Evolutionary conservation across 2,113 vertebrate genomes (phyloP), one percentile per base, ranked within the genome.

Genomic region (Zapornia atra): DNA sequence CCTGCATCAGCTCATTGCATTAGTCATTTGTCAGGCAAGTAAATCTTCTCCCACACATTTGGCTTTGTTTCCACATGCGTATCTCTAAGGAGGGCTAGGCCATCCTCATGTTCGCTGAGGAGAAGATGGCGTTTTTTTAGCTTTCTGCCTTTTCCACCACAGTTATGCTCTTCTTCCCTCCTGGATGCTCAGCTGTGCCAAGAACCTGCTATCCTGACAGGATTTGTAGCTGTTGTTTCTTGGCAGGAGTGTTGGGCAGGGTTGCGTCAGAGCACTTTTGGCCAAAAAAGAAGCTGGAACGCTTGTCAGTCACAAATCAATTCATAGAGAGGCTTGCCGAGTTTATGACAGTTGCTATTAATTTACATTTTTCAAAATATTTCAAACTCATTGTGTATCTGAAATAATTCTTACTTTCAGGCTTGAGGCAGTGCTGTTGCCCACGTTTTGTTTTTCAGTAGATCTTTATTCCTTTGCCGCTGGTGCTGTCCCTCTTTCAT

Each of bases 151-250:
- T 95, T 95, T 96, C 88, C 0, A 0, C 64, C 17, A 11, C 42
- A 84, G 33, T 75, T 91, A 31, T 6, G 29, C 40, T 65, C n/a
- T 76, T 94, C 57, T 90, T 53, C 38, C 19, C 48, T 94, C 80
- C 76, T 83, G 69, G 38, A 60, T 88, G 61, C 65, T 78, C 15
- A 68, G 10, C 46, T 81, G 26, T 92, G 95, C 96, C 94, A 96
- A 91, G 92, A 94, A 53, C 50, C 83, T 96, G 95, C 86, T 94
- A 51, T 84, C 21, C 80, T 84, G 65, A 84, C 69, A 86, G 70
- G 94, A 96, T 94, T 81, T 97, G 72, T 96, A 79, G 72, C 82
- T 91, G 15, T 77, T 92, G 71, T 82, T 84, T 95, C 92, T 96
- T 96, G 95, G 94, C 90, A 78, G 11, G 64, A 86, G 61, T 5